These are phyloP conservation scores for Taenioides sp. DNA, from an alignment of 2,797 vertebrate genomes.

Conservation along the genomic window DNA sequence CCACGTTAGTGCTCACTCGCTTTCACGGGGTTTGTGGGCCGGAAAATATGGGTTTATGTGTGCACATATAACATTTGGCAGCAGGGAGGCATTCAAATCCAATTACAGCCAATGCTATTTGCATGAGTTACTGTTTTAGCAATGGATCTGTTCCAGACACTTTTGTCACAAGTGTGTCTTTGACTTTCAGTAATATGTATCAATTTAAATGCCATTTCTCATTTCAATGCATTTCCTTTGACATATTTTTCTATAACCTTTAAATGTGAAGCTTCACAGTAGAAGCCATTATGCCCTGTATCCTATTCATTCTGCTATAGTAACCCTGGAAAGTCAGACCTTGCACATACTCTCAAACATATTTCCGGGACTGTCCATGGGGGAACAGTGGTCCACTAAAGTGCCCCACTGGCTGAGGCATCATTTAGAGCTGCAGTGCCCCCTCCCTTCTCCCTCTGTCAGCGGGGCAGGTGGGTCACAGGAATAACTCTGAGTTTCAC, in stretches of 20 bases:
- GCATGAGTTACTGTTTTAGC: constrained; percentile 75
- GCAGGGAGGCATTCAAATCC: constrained; percentile 77
- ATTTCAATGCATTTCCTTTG: not conserved
- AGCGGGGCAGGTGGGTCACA: constrained; percentile 25
- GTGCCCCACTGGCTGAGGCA: constrained; percentile 48
- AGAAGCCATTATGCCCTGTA: constrained; percentile 4
- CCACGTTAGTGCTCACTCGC: constrained; percentile 65
- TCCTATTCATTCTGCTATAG: not conserved
- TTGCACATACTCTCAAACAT: constrained; percentile 16
- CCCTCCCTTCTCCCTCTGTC: constrained; percentile 29
- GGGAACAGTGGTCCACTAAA: constrained; percentile 42
- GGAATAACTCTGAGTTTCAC: constrained; percentile 20
- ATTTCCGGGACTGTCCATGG: constrained; percentile 17
- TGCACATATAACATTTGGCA: constrained; percentile 77
- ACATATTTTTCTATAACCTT: constrained; percentile 15
- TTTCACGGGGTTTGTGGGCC: constrained; percentile 73
- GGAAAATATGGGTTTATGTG: constrained; percentile 78
- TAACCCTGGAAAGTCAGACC: constrained; percentile 25
- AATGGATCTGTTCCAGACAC: constrained; percentile 54
- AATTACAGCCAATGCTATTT: constrained; percentile 73
- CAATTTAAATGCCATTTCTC: constrained; percentile 33
- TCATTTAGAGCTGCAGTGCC: constrained; percentile 49
- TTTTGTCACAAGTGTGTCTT: constrained; percentile 54
- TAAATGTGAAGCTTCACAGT: constrained; percentile 21
- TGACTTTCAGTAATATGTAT: constrained; percentile 32